Percentiles rank a stretch among this genome's conserved stretches.
Conservation (phyloP, 2,888 invertebrate genomes). For the Melieria omissa region DNA sequence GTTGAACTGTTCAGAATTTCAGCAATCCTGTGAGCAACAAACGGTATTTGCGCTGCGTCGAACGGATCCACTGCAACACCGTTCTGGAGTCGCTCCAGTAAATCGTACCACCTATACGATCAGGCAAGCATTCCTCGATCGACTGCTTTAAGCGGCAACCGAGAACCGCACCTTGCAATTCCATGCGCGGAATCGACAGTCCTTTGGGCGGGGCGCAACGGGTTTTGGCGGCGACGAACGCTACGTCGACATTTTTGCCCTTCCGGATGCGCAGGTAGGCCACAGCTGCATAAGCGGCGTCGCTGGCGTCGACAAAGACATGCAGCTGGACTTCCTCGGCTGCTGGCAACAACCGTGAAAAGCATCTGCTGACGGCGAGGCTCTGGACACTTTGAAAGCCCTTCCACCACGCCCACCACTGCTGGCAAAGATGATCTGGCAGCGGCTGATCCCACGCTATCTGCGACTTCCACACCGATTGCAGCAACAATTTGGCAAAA, state of each 20-base stretch:
- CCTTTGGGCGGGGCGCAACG: conserved; percentile 35
- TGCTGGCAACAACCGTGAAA: too few species aligned
- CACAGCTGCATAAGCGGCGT: conserved; percentile 39
- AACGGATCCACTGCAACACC: conserved; percentile 6
- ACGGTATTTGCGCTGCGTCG: conserved; percentile 7
- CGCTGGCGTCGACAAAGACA: conserved; percentile 41
- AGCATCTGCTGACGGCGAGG: too few species aligned
- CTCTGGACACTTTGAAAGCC: too few species aligned
- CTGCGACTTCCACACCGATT: too few species aligned
- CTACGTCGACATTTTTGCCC: conserved; percentile 31
- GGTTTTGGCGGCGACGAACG: conserved; percentile 36
- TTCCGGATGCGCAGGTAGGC: conserved; percentile 22
- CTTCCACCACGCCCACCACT: too few species aligned
- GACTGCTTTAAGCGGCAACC: conserved; percentile 30
- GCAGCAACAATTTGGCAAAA: too few species aligned
- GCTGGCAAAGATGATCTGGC: too few species aligned
- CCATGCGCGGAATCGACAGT: conserved; percentile 39
- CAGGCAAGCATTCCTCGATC: conserved; percentile 14
- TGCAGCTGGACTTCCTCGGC: conserved; percentile 33
- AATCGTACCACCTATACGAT: not conserved
- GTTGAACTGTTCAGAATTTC: conserved; percentile 42
- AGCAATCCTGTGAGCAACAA: conserved; percentile 36
- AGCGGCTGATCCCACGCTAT: too few species aligned
- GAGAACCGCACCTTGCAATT: conserved; percentile 41
- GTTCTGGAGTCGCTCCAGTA: conserved; percentile 14